Evolutionary conservation across 2,888 invertebrate genomes (phyloP), one percentile per base, ranked within the genome.

Genomic region (Alviniconcha strummeri): DNA sequence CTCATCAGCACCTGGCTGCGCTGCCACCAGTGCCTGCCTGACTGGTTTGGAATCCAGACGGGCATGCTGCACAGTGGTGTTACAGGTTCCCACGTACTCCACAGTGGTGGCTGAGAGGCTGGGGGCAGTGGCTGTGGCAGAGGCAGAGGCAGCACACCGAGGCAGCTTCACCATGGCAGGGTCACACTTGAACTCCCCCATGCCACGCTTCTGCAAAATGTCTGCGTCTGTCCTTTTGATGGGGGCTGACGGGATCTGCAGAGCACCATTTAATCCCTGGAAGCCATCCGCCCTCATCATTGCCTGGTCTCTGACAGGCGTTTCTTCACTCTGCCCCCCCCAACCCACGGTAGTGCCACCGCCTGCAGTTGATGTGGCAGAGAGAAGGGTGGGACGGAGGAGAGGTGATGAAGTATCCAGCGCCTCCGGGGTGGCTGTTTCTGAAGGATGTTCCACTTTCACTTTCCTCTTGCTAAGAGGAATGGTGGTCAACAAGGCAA

Each of bases 401-500:
- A 78, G 64, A 64, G 36, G 76, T 19, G 15, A 19, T 8, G 64
- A 52, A 9, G 36, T 19, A 5, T 52, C 64, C 7, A 9, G 13
- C 15, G 11, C 8, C 36, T 78, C 64, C 52, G 78, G 36, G 36
- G 78, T 19, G 15, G 56, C 36, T n/a, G 56, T 78, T 57, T 60
- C 64, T 15, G 36, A 36, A 11, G 19, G 60, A 13, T 19, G 6
- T 19, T 60, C 64, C 1, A 4, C 15, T 1, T 9, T 6, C 9
- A n/a, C 5, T 8, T 57, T 9, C n/a, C 57, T 9, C 19, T 77
- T 77, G 64, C 52, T 60, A 2, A 64, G 19, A 19, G 57, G 7
- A 5, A 77, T 15, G 15, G 76, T 78, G 78, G 78, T 78, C 64
- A 78, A 60, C 13, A 78, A 57, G 9, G 78, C 78, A 4, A 78